Conservation (phyloP, 2,113 vertebrate species). For the Pongo abelii region DNA sequence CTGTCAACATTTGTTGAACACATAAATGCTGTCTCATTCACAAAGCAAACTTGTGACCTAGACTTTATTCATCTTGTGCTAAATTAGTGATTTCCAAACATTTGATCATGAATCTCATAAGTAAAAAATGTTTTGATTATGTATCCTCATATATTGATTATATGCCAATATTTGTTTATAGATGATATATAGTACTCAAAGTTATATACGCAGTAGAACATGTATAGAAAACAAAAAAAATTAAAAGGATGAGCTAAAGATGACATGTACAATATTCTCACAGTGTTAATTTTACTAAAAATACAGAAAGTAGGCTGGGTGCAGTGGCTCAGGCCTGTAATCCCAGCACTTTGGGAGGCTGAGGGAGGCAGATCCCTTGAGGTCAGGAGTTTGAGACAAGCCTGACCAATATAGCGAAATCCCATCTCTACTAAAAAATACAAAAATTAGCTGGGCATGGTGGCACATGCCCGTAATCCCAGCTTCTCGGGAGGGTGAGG, state of each 20-base stretch:
- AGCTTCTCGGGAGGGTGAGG: too few species aligned
- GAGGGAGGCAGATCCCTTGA: too few species aligned
- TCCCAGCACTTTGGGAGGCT: too few species aligned
- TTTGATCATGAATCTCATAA: background rate
- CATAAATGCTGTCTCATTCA: conserved; percentile 5
- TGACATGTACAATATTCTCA: conserved; percentile 4
- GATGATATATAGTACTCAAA: background rate
- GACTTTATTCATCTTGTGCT: background rate
- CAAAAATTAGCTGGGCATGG: too few species aligned
- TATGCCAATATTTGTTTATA: background rate
- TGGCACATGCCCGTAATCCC: too few species aligned
- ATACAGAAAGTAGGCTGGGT: background rate
- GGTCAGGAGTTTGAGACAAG: too few species aligned
- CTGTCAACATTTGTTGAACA: too few species aligned
- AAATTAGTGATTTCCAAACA: conserved; percentile 1
- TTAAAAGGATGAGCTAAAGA: background rate
- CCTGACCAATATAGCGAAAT: too few species aligned
- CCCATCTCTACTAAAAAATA: too few species aligned
- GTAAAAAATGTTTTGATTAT: background rate
- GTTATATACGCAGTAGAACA: background rate
- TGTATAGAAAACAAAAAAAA: background rate
- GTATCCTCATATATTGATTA: background rate
- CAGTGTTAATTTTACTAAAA: background rate
- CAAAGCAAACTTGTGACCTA: background rate
- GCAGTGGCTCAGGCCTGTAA: too few species aligned